Percentiles rank a stretch among this genome's conserved stretches.
These are phyloP conservation scores for Circaetus cinerascens DNA, from an alignment of 2,113 vertebrate species.

Conservation along the genomic window DNA sequence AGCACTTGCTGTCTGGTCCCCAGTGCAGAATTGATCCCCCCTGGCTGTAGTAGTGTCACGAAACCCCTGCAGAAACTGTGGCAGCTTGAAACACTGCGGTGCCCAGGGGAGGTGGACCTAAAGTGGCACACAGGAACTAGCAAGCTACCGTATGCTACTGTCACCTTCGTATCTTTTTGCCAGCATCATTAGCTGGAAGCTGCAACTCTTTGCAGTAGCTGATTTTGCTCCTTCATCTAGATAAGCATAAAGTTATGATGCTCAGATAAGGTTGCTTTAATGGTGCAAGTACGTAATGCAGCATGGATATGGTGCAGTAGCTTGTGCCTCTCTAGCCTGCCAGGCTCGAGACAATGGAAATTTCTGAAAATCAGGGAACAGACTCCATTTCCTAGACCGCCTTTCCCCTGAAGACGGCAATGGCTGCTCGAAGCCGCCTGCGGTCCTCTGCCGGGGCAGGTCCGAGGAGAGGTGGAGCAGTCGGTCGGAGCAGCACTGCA, in stretches of 20 bases:
- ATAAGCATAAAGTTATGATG: neutral
- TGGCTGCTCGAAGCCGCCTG: rapidly evolving
- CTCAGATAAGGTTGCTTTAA: neutral
- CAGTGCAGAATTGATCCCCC: neutral
- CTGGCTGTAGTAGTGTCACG: rapidly evolving
- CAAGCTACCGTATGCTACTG: rapidly evolving
- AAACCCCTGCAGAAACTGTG: neutral
- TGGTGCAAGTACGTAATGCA: rapidly evolving
- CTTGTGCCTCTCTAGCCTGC: neutral
- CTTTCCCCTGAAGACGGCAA: neutral
- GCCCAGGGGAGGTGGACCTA: neutral
- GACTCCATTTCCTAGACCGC: neutral
- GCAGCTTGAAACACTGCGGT: neutral
- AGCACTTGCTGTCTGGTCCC: neutral
- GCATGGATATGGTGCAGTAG: neutral
- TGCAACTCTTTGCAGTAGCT: neutral
- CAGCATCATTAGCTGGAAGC: neutral
- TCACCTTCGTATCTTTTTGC: neutral
- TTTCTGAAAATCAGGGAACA: neutral
- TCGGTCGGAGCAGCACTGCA: neutral
- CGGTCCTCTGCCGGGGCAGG: neutral
- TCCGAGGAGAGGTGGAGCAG: neutral
- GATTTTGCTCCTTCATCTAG: neutral
- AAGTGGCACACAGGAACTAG: neutral
- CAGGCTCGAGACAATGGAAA: neutral